A percentile compares a stretch with the other conserved stretches of the same genome.
These are phyloP conservation scores for Gopherus flavomarginatus DNA, from an alignment of 2,113 vertebrate species.

Conservation along the genomic window DNA sequence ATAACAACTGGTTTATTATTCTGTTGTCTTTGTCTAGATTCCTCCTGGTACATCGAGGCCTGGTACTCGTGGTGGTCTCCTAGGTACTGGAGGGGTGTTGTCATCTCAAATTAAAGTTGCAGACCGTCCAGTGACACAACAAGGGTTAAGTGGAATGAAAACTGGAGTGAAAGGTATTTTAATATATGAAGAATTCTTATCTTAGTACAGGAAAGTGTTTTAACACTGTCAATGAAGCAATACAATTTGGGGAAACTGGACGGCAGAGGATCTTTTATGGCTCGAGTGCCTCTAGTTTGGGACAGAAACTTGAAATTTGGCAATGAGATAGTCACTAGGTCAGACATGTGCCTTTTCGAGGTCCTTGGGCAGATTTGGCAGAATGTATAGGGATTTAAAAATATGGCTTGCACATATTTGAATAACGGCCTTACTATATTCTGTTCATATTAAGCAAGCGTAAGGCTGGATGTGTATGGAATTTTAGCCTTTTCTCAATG, in stretches of 20 bases:
- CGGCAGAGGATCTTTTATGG: not conserved
- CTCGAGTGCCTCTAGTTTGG: not conserved
- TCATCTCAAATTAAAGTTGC: conserved; percentile 94
- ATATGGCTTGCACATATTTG: not conserved
- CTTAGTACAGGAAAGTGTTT: not conserved
- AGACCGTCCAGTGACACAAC: conserved; percentile 95
- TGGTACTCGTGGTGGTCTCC: conserved; percentile 79
- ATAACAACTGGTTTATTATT: not conserved
- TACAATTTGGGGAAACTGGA: not conserved
- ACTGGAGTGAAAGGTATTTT: conserved; percentile 91
- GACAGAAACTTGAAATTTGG: not conserved
- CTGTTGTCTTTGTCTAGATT: conserved; percentile 77
- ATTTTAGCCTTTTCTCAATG: not conserved
- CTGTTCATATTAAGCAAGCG: not conserved
- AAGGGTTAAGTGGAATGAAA: conserved; percentile 98
- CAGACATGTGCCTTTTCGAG: not conserved
- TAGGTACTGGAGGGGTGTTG: conserved; percentile 82
- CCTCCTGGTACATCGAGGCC: conserved; percentile 88
- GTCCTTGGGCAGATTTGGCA: not conserved
- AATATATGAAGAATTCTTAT: conserved; percentile 1
- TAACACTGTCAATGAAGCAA: not conserved
- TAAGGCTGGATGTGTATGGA: not conserved
- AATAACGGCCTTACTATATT: not conserved
- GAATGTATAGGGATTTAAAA: not conserved
- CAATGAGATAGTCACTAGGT: not conserved